These are phyloP conservation scores for Acropternis orthonyx DNA, from an alignment of 2,797 vertebrate species.

Conservation along the genomic window DNA sequence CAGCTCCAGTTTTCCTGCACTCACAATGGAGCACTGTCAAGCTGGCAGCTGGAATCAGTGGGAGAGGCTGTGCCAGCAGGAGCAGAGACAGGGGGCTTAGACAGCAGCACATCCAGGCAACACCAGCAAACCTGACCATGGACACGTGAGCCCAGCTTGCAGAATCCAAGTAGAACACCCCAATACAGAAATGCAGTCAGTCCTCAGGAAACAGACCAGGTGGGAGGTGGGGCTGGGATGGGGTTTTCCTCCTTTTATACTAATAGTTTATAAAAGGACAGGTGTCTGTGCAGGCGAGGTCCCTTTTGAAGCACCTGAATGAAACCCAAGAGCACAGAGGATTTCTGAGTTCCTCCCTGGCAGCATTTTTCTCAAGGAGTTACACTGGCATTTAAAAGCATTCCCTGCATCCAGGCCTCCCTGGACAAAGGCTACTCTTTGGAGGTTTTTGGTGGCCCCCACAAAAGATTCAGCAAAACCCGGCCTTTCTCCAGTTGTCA, in stretches of 20 bases:
- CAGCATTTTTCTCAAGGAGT: neutral
- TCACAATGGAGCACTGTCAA: neutral
- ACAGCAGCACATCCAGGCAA: neutral
- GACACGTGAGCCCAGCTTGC: neutral
- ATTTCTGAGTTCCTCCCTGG: neutral
- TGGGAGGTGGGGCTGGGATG: neutral
- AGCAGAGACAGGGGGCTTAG: neutral
- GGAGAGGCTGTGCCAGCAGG: neutral
- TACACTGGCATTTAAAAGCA: neutral
- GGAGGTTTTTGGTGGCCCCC: neutral
- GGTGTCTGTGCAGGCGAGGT: neutral
- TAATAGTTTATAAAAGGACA: neutral
- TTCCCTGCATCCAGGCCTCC: neutral
- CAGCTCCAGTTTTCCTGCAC: neutral
- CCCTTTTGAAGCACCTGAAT: neutral
- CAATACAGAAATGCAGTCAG: neutral
- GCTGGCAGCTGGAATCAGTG: neutral
- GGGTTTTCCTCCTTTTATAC: neutral
- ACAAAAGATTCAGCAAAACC: neutral
- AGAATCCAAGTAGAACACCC: neutral
- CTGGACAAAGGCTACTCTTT: neutral
- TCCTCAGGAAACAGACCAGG: neutral
- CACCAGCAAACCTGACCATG: neutral
- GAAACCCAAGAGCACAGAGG: neutral
- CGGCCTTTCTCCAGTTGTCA: neutral